Conservation (phyloP, 2,113 vertebrate genomes). For the Crotalus horridus region DNA sequence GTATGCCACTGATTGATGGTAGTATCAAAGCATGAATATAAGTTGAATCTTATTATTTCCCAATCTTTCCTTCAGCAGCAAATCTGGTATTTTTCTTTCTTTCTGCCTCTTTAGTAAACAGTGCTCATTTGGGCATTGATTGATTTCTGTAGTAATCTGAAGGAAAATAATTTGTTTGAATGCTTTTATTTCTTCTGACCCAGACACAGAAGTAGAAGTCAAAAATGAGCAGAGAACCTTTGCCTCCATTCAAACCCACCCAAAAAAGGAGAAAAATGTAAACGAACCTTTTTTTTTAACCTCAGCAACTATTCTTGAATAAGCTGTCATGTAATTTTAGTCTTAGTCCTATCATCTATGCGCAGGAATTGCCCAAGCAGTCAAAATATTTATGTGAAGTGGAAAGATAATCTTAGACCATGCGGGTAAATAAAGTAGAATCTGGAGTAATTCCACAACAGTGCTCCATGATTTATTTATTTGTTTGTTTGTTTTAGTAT, state of each 20-base stretch:
- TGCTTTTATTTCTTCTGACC: neutral
- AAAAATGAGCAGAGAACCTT: neutral
- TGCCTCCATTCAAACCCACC: neutral
- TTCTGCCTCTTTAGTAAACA: neutral
- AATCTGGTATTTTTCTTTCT: neutral
- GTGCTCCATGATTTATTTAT: constrained; percentile 16
- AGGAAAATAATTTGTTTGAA: neutral
- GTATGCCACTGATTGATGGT: neutral
- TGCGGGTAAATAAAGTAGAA: constrained; percentile 39
- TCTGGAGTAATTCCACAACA: constrained; percentile 27
- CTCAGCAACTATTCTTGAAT: constrained; percentile 27
- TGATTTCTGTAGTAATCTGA: neutral
- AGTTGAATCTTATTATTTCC: neutral
- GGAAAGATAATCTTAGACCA: constrained; percentile 48
- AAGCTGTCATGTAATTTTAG: constrained; percentile 38
- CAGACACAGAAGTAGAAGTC: neutral
- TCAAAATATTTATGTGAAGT: constrained; percentile 37
- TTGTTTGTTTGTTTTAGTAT: constrained; percentile 5
- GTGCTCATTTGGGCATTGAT: neutral
- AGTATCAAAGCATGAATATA: neutral
- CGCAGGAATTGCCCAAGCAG: constrained; percentile 44
- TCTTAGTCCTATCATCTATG: constrained; percentile 47
- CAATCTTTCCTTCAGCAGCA: neutral
- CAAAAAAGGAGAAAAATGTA: neutral
- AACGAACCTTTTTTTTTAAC: constrained; percentile 39